A percentile compares a stretch with the other conserved stretches of the same genome.
These are phyloP conservation scores for Tadarida brasiliensis DNA, from an alignment of 2,797 vertebrate genomes.

Conservation along the genomic window DNA sequence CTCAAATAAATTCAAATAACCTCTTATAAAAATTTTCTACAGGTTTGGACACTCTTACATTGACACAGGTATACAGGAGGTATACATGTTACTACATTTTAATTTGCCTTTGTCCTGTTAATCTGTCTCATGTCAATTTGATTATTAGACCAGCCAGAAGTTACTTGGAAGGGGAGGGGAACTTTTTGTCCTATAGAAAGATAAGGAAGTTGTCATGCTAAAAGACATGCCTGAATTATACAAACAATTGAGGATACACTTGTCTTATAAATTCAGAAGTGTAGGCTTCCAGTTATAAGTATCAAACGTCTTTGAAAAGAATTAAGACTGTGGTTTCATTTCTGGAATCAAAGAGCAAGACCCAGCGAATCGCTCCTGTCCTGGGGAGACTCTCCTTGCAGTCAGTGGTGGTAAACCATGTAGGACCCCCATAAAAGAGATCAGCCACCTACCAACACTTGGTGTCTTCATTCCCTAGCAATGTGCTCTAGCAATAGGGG, in stretches of 20 bases:
- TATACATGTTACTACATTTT: background rate
- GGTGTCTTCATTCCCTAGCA: background rate
- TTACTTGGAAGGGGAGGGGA: background rate
- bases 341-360: constrained; percentile 23
- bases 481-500: background rate
- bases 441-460: background rate
- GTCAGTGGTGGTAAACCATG: background rate
- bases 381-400: background rate
- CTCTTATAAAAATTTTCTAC: background rate
- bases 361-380: background rate
- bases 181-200: background rate
- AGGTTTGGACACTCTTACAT: background rate
- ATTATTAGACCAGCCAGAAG: background rate
- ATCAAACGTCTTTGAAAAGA: constrained; percentile 54
- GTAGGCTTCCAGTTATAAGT: background rate
- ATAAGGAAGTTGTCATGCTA: background rate
- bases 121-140: background rate
- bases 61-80: background rate
- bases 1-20: background rate
- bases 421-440: background rate
- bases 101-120: background rate
- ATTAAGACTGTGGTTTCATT: background rate
- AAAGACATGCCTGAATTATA: background rate
- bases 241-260: background rate
- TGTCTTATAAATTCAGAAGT: background rate